These are phyloP conservation scores for Punctoribates punctum DNA, from an alignment of 2,888 invertebrate species.

Conservation along the genomic window DNA sequence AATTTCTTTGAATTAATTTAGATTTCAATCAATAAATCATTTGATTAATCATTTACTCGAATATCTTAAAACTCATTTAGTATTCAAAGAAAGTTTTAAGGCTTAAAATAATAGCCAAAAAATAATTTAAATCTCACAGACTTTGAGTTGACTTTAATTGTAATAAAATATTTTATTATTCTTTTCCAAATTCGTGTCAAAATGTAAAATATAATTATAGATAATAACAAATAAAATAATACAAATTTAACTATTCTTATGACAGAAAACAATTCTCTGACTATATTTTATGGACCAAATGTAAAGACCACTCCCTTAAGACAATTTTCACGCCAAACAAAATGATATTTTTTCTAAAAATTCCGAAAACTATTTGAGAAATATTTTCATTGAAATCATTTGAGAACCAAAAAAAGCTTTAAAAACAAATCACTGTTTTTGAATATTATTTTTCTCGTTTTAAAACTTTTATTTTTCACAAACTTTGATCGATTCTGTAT, in stretches of 20 bases:
- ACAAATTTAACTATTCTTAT: neutral
- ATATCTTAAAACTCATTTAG: no score
- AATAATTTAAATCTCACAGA: neutral
- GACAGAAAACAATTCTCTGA: neutral
- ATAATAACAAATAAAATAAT: conserved; percentile 2
- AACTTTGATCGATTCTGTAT: no score
- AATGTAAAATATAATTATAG: neutral
- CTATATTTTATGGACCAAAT: neutral
- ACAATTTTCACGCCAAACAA: neutral
- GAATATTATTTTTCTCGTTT: no score
- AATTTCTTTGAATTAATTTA: no score
- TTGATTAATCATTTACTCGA: no score
- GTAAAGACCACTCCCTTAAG: neutral
- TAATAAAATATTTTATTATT: neutral
- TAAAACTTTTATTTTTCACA: no score
- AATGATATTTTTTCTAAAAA: neutral
- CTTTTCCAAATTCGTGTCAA: neutral
- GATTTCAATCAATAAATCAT: no score
- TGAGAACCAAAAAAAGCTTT: no score
- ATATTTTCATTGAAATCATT: no score
- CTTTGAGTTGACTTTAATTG: neutral
- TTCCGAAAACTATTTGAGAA: no score
- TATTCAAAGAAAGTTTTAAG: neutral
- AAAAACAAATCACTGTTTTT: no score
- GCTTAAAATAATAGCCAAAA: neutral